A percentile compares a stretch with the other conserved stretches of the same genome.
phyloP scores from a whole-genome alignment of 2,888 invertebrate genomes.

The Allophyes oxyacanthae region DNA sequence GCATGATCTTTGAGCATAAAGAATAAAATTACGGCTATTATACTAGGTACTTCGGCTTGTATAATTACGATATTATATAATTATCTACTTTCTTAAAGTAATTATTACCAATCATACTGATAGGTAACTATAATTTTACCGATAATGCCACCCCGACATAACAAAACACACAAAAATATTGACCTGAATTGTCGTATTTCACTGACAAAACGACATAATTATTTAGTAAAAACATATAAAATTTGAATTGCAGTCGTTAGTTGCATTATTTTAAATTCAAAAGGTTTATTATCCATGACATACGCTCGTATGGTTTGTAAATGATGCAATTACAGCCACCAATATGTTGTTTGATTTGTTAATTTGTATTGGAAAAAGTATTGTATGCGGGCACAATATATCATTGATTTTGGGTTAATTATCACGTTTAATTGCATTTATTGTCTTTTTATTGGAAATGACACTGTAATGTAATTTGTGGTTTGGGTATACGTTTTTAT shows the following conservation, averaged over 20 bases:
- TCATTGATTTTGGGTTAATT: slow-evolving; percentile 49
- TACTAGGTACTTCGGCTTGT: too few relatives aligned
- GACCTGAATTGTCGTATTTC: slow-evolving; percentile 42
- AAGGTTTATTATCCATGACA: slow-evolving; percentile 47
- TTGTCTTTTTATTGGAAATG: slow-evolving; percentile 35
- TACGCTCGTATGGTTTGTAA: slow-evolving; percentile 46
- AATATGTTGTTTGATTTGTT: slow-evolving; percentile 53
- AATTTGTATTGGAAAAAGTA: slow-evolving; percentile 49
- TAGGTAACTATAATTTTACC: background rate
- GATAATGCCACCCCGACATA: slow-evolving; percentile 18
- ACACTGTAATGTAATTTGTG: slow-evolving; percentile 28
- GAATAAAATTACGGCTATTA: too few relatives aligned
- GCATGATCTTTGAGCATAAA: too few relatives aligned
- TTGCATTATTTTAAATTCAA: slow-evolving; percentile 52
- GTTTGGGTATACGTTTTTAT: slow-evolving; percentile 19
- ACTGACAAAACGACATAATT: slow-evolving; percentile 46
- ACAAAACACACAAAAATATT: slow-evolving; percentile 44
- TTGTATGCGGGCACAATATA: slow-evolving; percentile 44
- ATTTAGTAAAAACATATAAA: slow-evolving; percentile 53
- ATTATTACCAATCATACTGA: background rate
- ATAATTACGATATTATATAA: too few relatives aligned
- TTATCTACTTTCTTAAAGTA: too few relatives aligned
- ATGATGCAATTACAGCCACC: slow-evolving; percentile 53
- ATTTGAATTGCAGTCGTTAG: slow-evolving; percentile 50
- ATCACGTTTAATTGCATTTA: slow-evolving; percentile 43